Percentiles rank a stretch among this genome's conserved stretches.
phyloP scores from a whole-genome alignment of 2,113 vertebrate genomes.

The Protobothrops mucrosquamatus region DNA sequence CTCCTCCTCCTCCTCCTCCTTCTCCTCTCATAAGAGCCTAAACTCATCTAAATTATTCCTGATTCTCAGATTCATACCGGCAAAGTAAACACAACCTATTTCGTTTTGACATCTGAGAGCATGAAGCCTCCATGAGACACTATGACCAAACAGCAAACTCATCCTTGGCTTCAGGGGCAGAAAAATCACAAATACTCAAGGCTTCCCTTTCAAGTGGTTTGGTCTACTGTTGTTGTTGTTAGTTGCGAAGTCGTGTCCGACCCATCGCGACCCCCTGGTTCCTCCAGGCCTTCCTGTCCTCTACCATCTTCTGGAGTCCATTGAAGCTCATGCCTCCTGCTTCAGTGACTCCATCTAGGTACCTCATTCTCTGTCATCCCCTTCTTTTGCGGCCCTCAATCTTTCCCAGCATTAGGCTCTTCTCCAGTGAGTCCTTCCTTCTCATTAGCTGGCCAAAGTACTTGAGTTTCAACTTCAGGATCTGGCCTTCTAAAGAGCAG shows the following conservation, averaged over 20 bases:
- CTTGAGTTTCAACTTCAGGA: no score
- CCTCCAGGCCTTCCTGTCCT: no score
- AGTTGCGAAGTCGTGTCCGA: no score
- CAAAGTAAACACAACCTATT: not conserved
- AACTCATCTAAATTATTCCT: not conserved
- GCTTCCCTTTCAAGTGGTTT: constrained; percentile 21
- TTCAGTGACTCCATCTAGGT: no score
- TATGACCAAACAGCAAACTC: not conserved
- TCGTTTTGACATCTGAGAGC: not conserved
- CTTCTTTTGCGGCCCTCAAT: no score
- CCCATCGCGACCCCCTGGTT: rapidly evolving
- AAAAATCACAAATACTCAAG: not conserved
- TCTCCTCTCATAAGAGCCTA: not conserved
- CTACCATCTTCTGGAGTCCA: no score
- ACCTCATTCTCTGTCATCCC: no score
- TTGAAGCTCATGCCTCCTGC: no score
- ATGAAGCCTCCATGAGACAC: not conserved
- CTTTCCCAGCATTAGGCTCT: no score
- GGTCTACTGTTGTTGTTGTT: not conserved
- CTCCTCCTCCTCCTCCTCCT: not conserved
- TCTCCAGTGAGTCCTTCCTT: no score
- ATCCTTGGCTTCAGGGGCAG: not conserved
- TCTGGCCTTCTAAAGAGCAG: no score
- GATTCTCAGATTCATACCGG: not conserved
- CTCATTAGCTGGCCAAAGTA: no score